These are phyloP conservation scores for Hololepta plana DNA, from an alignment of 2,888 invertebrate species.

Conservation along the genomic window DNA sequence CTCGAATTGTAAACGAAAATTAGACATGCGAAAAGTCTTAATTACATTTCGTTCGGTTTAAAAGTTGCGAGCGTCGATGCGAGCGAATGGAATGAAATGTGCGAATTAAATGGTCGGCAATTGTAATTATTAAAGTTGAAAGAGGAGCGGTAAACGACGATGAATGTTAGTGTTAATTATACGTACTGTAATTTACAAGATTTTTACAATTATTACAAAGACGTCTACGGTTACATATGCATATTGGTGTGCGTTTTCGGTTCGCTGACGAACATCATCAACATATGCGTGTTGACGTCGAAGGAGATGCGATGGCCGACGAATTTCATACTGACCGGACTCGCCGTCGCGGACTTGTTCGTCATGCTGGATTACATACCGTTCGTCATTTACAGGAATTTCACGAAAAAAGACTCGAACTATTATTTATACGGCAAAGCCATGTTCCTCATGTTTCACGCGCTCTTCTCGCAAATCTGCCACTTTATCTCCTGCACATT, in stretches of 20 bases:
- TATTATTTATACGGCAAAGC: constrained; percentile 57
- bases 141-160: too few relatives aligned
- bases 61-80: too few relatives aligned
- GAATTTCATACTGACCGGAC: constrained; percentile 76
- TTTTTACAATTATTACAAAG: constrained; percentile 47
- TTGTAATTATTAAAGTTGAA: too few relatives aligned
- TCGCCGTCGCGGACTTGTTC: constrained; percentile 86
- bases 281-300: constrained; percentile 75
- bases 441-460: constrained; percentile 75
- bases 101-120: too few relatives aligned
- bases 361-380: constrained; percentile 92
- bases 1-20: too few relatives aligned
- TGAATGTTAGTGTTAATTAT: too few relatives aligned
- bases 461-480: constrained; percentile 72
- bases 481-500: constrained; percentile 87
- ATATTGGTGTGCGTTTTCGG: constrained; percentile 78
- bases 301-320: constrained; percentile 84
- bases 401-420: constrained; percentile 34
- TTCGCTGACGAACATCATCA: constrained; percentile 78
- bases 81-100: too few relatives aligned
- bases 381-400: constrained; percentile 64
- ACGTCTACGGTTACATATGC: constrained; percentile 70
- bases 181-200: constrained; percentile 31
- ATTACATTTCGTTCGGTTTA: too few relatives aligned
- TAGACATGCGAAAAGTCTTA: too few relatives aligned